Conservation (phyloP, 2,113 vertebrate genomes). For the Istiophorus platypterus region DNA sequence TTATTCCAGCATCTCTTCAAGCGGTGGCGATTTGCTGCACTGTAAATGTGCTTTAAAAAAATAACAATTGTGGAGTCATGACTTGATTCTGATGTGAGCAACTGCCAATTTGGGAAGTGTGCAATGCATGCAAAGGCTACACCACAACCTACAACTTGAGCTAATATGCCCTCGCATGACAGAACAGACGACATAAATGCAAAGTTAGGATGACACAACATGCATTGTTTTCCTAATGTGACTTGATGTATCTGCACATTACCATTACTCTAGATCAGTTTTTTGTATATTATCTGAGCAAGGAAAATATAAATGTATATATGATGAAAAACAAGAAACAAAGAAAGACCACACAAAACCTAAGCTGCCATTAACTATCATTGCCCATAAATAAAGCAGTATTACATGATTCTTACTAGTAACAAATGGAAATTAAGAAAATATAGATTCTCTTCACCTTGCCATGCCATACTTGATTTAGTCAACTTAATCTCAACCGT, state of each 20-base stretch:
- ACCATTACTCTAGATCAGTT: background rate
- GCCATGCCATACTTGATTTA: background rate
- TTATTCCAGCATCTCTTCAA: background rate
- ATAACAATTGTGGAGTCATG: background rate
- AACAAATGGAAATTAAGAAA: background rate
- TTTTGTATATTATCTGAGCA: background rate
- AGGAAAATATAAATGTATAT: background rate
- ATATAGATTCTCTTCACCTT: background rate
- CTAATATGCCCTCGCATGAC: background rate
- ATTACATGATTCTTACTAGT: background rate
- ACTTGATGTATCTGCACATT: background rate
- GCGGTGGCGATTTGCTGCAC: background rate
- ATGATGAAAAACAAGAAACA: background rate
- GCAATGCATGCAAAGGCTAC: background rate
- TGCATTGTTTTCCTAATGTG: background rate
- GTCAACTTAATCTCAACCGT: background rate
- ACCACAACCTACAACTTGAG: background rate
- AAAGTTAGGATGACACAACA: background rate
- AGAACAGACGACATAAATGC: background rate
- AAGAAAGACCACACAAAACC: background rate
- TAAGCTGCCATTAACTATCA: background rate
- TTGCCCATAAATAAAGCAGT: background rate
- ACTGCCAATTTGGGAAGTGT: background rate
- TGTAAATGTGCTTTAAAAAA: background rate
- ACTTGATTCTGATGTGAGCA: background rate